Conservation (phyloP, 2,113 vertebrate species). For the Choloepus hoffmanni region DNA sequence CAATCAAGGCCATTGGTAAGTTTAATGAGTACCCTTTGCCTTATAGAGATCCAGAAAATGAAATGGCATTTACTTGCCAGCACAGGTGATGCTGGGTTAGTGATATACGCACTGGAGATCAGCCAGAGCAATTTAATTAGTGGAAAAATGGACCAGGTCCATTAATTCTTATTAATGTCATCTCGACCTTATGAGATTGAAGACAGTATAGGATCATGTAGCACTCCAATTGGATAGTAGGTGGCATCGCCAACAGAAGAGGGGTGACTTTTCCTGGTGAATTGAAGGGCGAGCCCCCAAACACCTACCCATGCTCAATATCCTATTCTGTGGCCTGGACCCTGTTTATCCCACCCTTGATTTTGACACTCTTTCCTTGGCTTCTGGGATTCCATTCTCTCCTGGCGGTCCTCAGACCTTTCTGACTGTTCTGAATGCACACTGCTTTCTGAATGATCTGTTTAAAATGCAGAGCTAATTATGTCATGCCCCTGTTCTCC, state of each 20-base stretch:
- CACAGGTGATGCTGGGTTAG: background rate
- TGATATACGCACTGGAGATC: background rate
- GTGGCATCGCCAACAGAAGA: background rate
- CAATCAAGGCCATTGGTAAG: constrained; percentile 93
- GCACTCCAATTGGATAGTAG: background rate
- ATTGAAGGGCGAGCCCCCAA: background rate
- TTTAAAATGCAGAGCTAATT: constrained; percentile 20
- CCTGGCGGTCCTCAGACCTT: background rate
- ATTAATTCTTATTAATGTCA: background rate
- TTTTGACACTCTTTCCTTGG: constrained; percentile 10
- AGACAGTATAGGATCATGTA: background rate
- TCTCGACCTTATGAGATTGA: background rate
- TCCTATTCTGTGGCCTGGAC: background rate
- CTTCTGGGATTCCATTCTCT: constrained; percentile 20
- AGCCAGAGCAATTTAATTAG: constrained; percentile 8
- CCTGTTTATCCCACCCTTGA: too few relatives aligned
- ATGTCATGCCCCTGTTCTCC: background rate
- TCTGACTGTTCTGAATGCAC: background rate
- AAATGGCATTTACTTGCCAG: constrained; percentile 10
- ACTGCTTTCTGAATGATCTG: background rate
- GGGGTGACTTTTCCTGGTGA: background rate
- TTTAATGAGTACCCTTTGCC: constrained; percentile 17
- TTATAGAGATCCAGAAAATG: constrained; percentile 31
- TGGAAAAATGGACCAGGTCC: background rate
- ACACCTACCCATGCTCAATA: background rate